Evolutionary conservation across 2,888 invertebrate species (phyloP).

Genomic region (Platycheirus rosarum): DNA sequence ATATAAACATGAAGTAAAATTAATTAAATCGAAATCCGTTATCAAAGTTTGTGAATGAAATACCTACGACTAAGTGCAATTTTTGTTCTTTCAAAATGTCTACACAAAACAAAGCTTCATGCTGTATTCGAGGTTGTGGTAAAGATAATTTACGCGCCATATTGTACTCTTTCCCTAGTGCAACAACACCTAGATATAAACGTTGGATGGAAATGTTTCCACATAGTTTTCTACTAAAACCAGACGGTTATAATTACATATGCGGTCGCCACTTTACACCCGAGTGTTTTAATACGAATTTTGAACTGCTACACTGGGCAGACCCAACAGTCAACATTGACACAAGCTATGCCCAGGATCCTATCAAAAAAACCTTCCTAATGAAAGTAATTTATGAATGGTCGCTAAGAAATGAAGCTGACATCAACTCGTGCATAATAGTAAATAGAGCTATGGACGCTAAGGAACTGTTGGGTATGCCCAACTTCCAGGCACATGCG

Average conservation of each 20-base stretch:
- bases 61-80: no score
- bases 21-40: no score
- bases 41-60: no score
- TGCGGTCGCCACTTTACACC: conserved; percentile 56
- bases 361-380: conserved; percentile 30
- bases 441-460: conserved; percentile 5
- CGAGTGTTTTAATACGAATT: conserved; percentile 25
- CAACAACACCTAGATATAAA: background rate
- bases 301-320: conserved; percentile 4
- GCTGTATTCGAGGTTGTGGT: conserved; percentile 53
- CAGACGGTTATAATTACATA: conserved; percentile 23
- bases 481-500: background rate
- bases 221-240: conserved; percentile 19
- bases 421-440: background rate
- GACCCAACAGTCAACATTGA: conserved; percentile 49
- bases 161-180: conserved; percentile 17
- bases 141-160: background rate
- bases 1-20: no score
- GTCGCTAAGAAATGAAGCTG: conserved; percentile 3
- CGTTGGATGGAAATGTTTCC: conserved; percentile 47
- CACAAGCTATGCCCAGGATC: conserved; percentile 43
- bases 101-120: background rate
- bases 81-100: conserved; percentile 9
- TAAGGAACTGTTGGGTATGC: conserved; percentile 34
- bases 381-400: conserved; percentile 57